Evolutionary conservation across 2,113 vertebrate species (phyloP).

Genomic region (Zapornia atra): DNA sequence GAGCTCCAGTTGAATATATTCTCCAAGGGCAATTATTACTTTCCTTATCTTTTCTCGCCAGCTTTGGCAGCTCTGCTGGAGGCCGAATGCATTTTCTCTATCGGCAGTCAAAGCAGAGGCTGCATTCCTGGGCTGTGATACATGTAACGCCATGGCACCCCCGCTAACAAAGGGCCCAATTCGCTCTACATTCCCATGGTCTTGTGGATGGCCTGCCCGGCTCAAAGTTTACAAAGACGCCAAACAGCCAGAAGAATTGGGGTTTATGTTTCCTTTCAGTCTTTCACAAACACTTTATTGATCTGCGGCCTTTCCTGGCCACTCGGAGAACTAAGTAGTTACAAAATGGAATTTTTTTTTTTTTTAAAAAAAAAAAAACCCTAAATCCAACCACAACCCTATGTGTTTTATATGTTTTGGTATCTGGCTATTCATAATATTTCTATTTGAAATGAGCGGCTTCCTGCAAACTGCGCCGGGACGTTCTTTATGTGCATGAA

Average conservation of each 20-base stretch:
- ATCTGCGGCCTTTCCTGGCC: constrained; percentile 72
- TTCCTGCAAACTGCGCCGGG: neutral
- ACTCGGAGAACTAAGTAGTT: constrained; percentile 64
- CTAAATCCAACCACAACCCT: neutral
- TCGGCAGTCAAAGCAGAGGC: constrained; percentile 54
- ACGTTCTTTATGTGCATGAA: constrained; percentile 39
- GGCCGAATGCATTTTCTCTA: constrained; percentile 65
- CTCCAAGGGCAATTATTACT: constrained; percentile 43
- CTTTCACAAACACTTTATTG: constrained; percentile 76
- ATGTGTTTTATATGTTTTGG: constrained; percentile 35
- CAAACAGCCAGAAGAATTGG: constrained; percentile 79
- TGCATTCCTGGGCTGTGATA: constrained; percentile 73
- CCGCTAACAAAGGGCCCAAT: constrained; percentile 69
- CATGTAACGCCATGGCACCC: constrained; percentile 73
- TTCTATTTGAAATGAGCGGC: constrained; percentile 49
- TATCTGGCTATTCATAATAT: constrained; percentile 65
- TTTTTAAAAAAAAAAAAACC: neutral
- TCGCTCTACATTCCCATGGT: constrained; percentile 78
- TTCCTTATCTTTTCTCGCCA: constrained; percentile 62
- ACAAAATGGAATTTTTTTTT: constrained; percentile 29
- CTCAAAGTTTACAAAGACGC: constrained; percentile 78
- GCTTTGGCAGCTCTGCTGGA: constrained; percentile 63
- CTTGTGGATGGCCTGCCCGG: constrained; percentile 71
- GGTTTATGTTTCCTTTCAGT: constrained; percentile 81
- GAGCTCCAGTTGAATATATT: constrained; percentile 15